phyloP scores from a whole-genome alignment of 2,888 invertebrate species.

The Pelosia muscerda region DNA sequence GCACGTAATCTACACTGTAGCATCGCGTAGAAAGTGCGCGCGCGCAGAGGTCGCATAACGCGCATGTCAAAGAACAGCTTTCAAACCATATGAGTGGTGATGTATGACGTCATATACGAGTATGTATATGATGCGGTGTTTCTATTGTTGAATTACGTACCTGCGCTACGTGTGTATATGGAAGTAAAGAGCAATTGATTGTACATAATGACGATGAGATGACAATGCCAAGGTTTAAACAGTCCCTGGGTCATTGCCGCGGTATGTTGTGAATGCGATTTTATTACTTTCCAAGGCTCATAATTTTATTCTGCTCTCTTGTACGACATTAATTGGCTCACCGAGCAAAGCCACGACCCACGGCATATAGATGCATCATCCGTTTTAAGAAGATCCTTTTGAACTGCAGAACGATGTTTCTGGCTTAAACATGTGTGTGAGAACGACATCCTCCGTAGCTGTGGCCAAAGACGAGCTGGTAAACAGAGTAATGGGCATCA shows the following conservation, averaged over 20 bases:
- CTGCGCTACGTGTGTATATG: not conserved
- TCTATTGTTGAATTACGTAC: slow-evolving; percentile 23
- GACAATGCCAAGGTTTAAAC: slow-evolving; percentile 12
- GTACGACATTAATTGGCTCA: no score
- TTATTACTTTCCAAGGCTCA: not conserved
- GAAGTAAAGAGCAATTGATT: slow-evolving; percentile 9
- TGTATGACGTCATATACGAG: slow-evolving; percentile 34
- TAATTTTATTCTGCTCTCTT: no score
- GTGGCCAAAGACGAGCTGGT: not conserved
- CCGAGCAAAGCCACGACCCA: no score
- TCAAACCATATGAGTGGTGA: slow-evolving; percentile 53
- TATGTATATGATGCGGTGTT: slow-evolving; percentile 22
- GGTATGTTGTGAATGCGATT: not conserved
- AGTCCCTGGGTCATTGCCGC: slow-evolving; percentile 6
- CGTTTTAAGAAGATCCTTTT: no score
- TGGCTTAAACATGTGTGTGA: not conserved
- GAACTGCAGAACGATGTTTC: not conserved
- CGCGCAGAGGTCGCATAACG: slow-evolving; percentile 51
- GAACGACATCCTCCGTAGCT: not conserved
- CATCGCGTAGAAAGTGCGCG: slow-evolving; percentile 56
- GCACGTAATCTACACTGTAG: slow-evolving; percentile 24
- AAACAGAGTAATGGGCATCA: not conserved
- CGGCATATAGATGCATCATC: no score
- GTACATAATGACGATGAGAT: slow-evolving; percentile 7
- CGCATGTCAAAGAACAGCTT: slow-evolving; percentile 59